A percentile compares a stretch with the other conserved stretches of the same genome.
Evolutionary conservation across 1,140 invertebrate species (phyloP).

Genomic region (Drosophila fuyamai): DNA sequence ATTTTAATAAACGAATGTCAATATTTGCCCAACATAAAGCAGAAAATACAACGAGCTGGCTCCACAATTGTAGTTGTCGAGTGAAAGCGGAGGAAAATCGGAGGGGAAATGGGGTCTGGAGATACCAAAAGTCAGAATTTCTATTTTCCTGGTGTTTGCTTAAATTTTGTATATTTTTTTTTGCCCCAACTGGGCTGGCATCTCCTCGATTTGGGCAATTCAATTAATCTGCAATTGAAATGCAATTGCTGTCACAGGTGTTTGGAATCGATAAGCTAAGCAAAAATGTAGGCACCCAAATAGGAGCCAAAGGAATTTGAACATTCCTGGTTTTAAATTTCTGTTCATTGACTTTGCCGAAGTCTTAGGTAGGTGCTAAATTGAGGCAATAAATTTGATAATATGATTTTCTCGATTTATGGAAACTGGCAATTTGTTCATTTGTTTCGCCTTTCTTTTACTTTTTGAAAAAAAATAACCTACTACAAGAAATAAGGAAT

Average conservation of each 20-base stretch:
- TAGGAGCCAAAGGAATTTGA: not conserved
- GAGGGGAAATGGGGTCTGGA: not conserved
- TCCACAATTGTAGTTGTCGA: constrained; percentile 29
- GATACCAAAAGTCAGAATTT: constrained; percentile 41
- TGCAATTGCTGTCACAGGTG: constrained; percentile 53
- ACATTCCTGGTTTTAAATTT: constrained; percentile 8
- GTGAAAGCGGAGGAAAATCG: constrained; percentile 9
- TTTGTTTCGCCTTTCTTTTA: too few species aligned
- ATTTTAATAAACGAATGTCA: constrained; percentile 84
- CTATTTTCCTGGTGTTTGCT: constrained; percentile 48
- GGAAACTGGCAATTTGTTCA: too few species aligned
- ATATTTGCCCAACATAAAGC: constrained; percentile 83
- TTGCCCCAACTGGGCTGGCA: not conserved
- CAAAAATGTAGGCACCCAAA: not conserved
- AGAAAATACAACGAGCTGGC: constrained; percentile 71
- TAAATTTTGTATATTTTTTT: constrained; percentile 53
- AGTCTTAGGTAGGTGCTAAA: not conserved
- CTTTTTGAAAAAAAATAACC: too few species aligned
- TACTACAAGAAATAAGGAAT: not conserved
- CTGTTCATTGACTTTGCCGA: too few species aligned
- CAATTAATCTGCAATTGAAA: constrained; percentile 59
- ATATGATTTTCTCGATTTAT: not conserved
- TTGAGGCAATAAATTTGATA: constrained; percentile 8
- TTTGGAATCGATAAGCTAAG: constrained; percentile 48
- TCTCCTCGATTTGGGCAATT: constrained; percentile 41